Conservation (phyloP, 2,113 vertebrate genomes). For the Chlorocebus sabaeus region DNA sequence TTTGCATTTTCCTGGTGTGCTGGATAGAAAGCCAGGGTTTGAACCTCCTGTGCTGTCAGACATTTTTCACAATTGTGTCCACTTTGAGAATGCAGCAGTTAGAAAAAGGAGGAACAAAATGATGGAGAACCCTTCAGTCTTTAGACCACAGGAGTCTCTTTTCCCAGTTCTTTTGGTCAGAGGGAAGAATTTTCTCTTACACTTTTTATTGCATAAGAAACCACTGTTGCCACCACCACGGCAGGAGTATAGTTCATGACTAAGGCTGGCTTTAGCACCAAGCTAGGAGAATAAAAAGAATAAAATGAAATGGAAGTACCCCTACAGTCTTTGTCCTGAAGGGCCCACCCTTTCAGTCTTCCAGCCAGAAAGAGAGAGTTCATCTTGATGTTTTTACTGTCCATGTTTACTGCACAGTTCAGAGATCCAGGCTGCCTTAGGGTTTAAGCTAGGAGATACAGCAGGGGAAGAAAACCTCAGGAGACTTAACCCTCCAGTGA, state of each 20-base stretch:
- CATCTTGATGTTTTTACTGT: not conserved
- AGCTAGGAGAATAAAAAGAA: not conserved
- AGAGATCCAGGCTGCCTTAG: not conserved
- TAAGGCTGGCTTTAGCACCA: not conserved
- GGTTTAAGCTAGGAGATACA: not conserved
- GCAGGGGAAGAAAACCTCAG: not conserved
- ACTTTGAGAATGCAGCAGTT: not conserved
- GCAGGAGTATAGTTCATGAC: not conserved
- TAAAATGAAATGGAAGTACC: not conserved
- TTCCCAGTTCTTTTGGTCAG: not conserved
- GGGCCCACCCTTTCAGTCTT: not conserved
- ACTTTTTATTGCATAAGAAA: not conserved
- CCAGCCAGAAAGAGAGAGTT: not conserved
- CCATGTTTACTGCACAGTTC: not conserved
- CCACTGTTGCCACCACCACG: not conserved
- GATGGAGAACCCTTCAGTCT: not conserved
- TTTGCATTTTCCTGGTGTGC: not conserved
- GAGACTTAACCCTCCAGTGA: not conserved
- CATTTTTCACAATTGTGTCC: not conserved
- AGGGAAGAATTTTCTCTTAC: not conserved
- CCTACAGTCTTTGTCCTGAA: not conserved
- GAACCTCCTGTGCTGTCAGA: too few relatives aligned
- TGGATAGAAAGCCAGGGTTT: not conserved
- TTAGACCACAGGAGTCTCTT: not conserved
- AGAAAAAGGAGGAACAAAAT: not conserved